phyloP scores from a whole-genome alignment of 2,113 vertebrate species.

The Tringa solitaria region DNA sequence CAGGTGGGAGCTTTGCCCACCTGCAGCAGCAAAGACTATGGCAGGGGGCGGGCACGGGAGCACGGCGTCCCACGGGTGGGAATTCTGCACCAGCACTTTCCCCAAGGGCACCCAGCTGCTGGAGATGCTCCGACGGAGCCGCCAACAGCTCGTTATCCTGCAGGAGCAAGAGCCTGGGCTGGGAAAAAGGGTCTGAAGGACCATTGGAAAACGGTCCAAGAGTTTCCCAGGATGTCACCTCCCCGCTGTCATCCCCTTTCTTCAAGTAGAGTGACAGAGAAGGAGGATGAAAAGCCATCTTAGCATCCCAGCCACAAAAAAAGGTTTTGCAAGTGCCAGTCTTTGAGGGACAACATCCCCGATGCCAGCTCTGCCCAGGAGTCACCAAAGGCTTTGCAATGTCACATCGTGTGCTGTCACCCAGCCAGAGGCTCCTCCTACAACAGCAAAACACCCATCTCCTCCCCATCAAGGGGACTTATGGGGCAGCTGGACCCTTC shows the following conservation, averaged over 20 bases:
- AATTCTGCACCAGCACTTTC: neutral
- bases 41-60: fast-evolving
- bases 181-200: neutral
- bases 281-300: neutral
- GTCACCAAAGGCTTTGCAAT: neutral
- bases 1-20: neutral
- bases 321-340: neutral
- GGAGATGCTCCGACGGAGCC: neutral
- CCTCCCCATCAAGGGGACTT: neutral
- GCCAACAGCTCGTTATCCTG: neutral
- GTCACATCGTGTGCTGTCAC: neutral
- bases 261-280: neutral
- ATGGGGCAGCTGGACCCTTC: fast-evolving
- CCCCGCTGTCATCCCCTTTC: neutral
- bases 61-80: neutral
- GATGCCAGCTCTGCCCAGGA: neutral
- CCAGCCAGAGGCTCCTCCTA: neutral
- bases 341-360: neutral
- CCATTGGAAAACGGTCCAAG: neutral
- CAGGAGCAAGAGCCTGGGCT: neutral
- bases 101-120: neutral
- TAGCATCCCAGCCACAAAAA: neutral
- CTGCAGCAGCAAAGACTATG: neutral
- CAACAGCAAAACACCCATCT: no score
- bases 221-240: neutral